phyloP scores from a whole-genome alignment of 2,888 invertebrate genomes.

The Schrankia costaestrigalis region DNA sequence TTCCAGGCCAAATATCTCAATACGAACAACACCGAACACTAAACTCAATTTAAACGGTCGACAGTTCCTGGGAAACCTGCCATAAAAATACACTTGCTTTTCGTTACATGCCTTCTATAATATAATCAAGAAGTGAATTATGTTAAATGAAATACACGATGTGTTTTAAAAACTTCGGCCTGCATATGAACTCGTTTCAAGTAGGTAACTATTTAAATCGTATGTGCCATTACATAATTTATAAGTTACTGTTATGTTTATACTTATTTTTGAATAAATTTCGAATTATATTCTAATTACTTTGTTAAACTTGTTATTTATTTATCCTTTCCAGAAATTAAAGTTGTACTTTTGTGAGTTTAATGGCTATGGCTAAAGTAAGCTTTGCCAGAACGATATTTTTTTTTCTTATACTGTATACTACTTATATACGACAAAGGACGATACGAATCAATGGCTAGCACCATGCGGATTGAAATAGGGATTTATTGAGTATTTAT shows the following conservation, averaged over 20 bases:
- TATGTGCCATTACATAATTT: conserved; percentile 26
- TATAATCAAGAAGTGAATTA: conserved; percentile 1
- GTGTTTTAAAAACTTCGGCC: conserved; percentile 8
- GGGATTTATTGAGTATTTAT: too few species aligned
- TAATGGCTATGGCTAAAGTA: too few species aligned
- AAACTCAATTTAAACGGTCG: conserved; percentile 14
- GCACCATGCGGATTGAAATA: too few species aligned
- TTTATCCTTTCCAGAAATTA: too few species aligned
- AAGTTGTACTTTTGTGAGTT: too few species aligned
- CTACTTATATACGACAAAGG: too few species aligned
- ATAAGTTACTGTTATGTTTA: conserved; percentile 16
- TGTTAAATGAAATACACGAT: conserved; percentile 1
- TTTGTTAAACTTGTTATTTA: too few species aligned
- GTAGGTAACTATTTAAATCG: conserved; percentile 16
- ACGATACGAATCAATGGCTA: too few species aligned
- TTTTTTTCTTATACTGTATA: too few species aligned
- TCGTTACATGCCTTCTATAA: conserved; percentile 1
- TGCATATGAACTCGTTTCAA: conserved; percentile 7
- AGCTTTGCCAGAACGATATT: too few species aligned
- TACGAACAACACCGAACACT: conserved; percentile 28
- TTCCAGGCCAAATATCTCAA: conserved; percentile 51
- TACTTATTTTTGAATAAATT: conserved; percentile 17
- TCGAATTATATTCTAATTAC: too few species aligned
- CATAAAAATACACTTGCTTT: conserved; percentile 6
- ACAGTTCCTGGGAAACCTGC: conserved; percentile 17